Evolutionary conservation across 2,113 vertebrate genomes (phyloP).

Genomic region (Osmerus mordax): DNA sequence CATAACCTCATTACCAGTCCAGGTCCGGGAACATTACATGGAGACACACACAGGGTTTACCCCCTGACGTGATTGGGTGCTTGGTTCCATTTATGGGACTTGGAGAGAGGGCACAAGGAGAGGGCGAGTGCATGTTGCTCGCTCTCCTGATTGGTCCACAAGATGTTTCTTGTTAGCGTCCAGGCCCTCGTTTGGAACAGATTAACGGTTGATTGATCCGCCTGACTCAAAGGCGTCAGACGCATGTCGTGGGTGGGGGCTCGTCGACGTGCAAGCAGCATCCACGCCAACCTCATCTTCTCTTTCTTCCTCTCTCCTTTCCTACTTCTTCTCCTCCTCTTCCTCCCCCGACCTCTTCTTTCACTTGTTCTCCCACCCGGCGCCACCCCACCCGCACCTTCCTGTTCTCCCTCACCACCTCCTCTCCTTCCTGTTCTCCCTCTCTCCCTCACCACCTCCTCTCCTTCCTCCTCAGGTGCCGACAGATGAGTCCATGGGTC

Average conservation of each 20-base stretch:
- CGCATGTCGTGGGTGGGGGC: too few species aligned
- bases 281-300: background rate
- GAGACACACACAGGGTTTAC: conserved; percentile 15
- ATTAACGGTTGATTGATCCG: too few species aligned
- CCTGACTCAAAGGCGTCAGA: too few species aligned
- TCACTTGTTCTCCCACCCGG: background rate
- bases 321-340: background rate
- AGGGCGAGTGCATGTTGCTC: too few species aligned
- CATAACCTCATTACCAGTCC: background rate
- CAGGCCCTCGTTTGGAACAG: too few species aligned
- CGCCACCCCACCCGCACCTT: conserved; percentile 9
- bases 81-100: too few species aligned
- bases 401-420: too few species aligned
- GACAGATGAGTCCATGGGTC: conserved; percentile 86
- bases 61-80: too few species aligned
- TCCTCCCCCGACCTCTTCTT: background rate
- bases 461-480: conserved; percentile 75
- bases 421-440: conserved; percentile 32
- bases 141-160: too few species aligned
- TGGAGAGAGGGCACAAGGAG: too few species aligned
- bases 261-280: too few species aligned
- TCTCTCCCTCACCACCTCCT: background rate
- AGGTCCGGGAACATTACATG: conserved; percentile 8
- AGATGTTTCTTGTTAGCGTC: too few species aligned
- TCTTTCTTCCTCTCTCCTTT: background rate